phyloP scores from a whole-genome alignment of 2,113 vertebrate genomes.

The Myotis yumanensis region DNA sequence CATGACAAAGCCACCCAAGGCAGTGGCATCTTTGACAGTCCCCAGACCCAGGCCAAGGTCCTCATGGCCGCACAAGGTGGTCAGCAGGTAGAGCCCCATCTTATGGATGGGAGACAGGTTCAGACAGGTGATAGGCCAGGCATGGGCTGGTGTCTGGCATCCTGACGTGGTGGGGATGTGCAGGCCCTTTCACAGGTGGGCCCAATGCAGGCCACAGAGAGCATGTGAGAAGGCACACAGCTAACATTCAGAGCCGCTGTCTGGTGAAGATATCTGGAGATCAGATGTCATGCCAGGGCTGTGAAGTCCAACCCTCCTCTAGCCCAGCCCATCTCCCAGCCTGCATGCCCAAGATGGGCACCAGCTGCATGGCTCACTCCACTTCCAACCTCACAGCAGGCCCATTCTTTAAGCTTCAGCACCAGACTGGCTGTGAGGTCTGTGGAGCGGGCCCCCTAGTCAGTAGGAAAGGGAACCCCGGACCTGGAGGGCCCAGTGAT shows the following conservation, averaged over 20 bases:
- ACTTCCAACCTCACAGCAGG: neutral
- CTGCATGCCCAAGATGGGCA: neutral
- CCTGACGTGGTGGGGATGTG: too few species aligned
- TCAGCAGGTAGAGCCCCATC: neutral
- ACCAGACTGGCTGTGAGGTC: neutral
- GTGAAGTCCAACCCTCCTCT: neutral
- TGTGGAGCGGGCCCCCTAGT: neutral
- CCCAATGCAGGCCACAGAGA: neutral
- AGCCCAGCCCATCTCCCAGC: neutral
- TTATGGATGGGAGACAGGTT: neutral
- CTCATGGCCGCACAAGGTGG: neutral
- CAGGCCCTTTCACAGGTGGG: neutral
- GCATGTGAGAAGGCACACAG: neutral
- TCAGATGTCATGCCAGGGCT: neutral
- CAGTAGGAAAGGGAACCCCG: neutral
- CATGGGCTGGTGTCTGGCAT: too few species aligned
- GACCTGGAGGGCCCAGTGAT: neutral
- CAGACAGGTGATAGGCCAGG: neutral
- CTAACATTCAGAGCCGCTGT: neutral
- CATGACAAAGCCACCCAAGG: neutral
- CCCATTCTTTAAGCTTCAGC: neutral
- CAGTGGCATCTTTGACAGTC: neutral
- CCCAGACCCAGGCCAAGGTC: neutral
- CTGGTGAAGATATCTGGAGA: neutral
- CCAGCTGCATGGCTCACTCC: neutral